A percentile compares a stretch with the other conserved stretches of the same genome.
Conservation (phyloP, 64 coral and sea anemone species). For the Anthopleura sola region DNA sequence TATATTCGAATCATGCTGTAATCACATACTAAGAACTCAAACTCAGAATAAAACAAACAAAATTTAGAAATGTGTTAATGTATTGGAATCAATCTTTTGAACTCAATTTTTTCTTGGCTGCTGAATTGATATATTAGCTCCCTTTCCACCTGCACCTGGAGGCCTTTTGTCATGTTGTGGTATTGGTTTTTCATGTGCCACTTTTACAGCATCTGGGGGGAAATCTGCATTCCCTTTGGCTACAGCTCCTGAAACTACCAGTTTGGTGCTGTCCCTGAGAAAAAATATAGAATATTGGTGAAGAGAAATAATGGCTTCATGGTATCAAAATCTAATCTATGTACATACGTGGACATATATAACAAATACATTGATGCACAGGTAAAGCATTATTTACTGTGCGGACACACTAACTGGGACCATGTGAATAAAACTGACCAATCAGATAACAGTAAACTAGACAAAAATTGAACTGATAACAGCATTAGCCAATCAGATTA, state of each 20-base stretch:
- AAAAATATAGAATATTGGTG: background rate
- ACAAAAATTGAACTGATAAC: no score
- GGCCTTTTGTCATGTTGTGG: conserved; percentile 85
- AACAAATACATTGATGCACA: no score
- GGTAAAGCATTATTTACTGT: no score
- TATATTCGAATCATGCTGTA: background rate
- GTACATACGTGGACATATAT: no score
- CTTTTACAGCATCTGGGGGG: conserved; percentile 66
- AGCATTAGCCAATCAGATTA: no score
- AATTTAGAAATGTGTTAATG: background rate
- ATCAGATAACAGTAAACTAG: no score
- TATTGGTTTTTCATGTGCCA: conserved; percentile 79
- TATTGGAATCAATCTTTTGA: background rate
- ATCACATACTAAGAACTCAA: conserved; percentile 1
- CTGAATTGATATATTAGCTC: conserved; percentile 50
- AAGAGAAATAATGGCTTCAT: background rate
- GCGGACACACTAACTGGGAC: no score
- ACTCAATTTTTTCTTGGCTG: conserved; percentile 82
- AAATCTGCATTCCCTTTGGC: conserved; percentile 88
- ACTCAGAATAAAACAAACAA: background rate
- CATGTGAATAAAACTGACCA: no score
- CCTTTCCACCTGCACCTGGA: conserved; percentile 46
- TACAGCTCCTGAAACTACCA: conserved; percentile 72
- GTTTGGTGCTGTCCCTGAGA: conserved; percentile 32
- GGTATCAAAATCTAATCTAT: no score